These are phyloP conservation scores for Patella ulyssiponensis DNA, from an alignment of 2,888 invertebrate species.

Conservation along the genomic window DNA sequence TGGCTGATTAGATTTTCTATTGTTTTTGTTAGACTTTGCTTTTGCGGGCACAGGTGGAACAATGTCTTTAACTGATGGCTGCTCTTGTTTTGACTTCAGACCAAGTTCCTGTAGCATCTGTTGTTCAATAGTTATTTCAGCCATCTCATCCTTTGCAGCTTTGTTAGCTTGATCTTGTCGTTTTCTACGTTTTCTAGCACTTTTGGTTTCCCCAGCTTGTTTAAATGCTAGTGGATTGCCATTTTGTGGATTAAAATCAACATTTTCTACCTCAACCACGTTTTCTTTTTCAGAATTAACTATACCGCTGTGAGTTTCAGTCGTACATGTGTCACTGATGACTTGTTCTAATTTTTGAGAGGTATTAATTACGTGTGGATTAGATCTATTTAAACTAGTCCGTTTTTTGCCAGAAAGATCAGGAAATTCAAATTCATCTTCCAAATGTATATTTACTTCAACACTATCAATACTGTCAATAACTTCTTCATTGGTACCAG, in stretches of 20 bases:
- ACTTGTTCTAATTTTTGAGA: no score
- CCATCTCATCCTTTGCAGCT: conserved; percentile 69
- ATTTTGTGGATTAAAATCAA: no score
- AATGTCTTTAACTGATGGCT: conserved; percentile 77
- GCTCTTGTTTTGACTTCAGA: conserved; percentile 56
- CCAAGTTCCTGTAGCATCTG: conserved; percentile 62
- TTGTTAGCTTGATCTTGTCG: conserved; percentile 66
- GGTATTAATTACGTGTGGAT: no score
- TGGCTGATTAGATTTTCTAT: conserved; percentile 63
- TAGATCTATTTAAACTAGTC: no score
- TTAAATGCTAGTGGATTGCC: not conserved
- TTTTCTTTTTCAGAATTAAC: not conserved
- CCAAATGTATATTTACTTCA: not conserved
- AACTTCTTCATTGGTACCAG: not conserved
- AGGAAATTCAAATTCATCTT: conserved; percentile 1
- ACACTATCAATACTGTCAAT: not conserved
- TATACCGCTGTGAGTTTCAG: no score
- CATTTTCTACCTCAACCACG: not conserved
- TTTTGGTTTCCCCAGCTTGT: conserved; percentile 40
- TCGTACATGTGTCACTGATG: no score
- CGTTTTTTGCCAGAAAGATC: not conserved
- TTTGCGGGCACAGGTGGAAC: conserved; percentile 35
- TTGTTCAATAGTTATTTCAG: conserved; percentile 70
- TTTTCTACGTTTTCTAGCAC: conserved; percentile 62
- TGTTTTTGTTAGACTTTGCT: conserved; percentile 45